Evolutionary conservation across 2,888 invertebrate genomes (phyloP), one percentile per base, ranked within the genome.

Genomic region (Andrena fulva): DNA sequence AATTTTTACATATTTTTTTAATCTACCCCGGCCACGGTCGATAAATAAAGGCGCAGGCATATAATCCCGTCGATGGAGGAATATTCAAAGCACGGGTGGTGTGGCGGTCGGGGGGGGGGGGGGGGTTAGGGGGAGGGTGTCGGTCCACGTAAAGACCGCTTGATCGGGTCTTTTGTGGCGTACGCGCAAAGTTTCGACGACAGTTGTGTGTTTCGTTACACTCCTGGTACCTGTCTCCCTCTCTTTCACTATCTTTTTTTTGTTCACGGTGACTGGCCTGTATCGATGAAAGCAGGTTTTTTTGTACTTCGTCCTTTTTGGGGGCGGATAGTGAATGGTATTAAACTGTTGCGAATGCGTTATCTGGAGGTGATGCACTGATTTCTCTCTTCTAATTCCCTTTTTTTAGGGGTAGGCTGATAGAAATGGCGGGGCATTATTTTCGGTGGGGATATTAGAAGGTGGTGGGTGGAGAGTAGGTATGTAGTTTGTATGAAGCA

Each of bases 1-100:
- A 59, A 50, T 73, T 81, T 81, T 73, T 56, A 56, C 56, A 81
- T 73, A 81, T 81, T 80, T 81, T 80, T 81, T 81, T 80, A 73
- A 81, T 81, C 80, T 70, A 48, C 56, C 12, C 24, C 54, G 42
- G 16, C 3, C 16, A 33, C 31, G 64, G 35, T 73, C 68, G 80
- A 81, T 69, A 81, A 81, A 81, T 69, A 79, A 79, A 80, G 72
- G 68, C 50, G 50, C 35, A 72, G 29, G 2, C 24, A 68, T 73
- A 80, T 73, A 67, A 81, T 59, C 69, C 42, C 4, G 60, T 12
- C 62, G 42, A 16, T 33, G 8, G 60, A 35, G 74, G 42, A 80
- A 81, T 81, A 80, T 81, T 74, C 80, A 79, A 72, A 71, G 64
- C 6, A 42, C 0, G 20, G n/a, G 62, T 10, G 16, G 27, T 35